These are phyloP conservation scores for Heliconius melpomene DNA, from an alignment of 1,140 invertebrate species.

Conservation along the genomic window DNA sequence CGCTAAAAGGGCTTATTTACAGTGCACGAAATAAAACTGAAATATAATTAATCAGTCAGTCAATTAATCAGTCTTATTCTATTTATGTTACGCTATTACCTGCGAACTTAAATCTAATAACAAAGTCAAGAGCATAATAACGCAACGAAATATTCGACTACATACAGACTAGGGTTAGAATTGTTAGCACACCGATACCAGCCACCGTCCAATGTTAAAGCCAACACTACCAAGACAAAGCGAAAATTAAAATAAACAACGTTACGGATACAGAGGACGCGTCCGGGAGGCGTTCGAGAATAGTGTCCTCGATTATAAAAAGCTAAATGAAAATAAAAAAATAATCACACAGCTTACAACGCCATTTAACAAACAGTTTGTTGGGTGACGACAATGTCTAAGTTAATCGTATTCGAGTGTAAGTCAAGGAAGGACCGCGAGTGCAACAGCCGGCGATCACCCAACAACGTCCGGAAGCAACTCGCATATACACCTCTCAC, in stretches of 20 bases:
- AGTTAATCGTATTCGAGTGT: slow-evolving; percentile 49
- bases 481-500: slow-evolving; percentile 67
- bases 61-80: slow-evolving; percentile 33
- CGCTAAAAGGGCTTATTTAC: slow-evolving; percentile 30
- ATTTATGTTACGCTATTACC: slow-evolving; percentile 48
- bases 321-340: slow-evolving; percentile 71
- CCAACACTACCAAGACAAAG: slow-evolving; percentile 80
- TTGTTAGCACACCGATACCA: slow-evolving; percentile 78
- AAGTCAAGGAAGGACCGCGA: slow-evolving; percentile 51
- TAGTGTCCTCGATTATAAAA: slow-evolving; percentile 54
- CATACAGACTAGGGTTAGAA: slow-evolving; percentile 68
- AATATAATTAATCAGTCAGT: slow-evolving; percentile 32
- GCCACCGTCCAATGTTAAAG: slow-evolving; percentile 75
- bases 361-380: slow-evolving; percentile 74
- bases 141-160: slow-evolving; percentile 64
- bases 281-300: slow-evolving; percentile 73
- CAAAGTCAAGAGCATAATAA: slow-evolving; percentile 57
- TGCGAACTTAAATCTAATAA: slow-evolving; percentile 52
- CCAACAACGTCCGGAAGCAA: slow-evolving; percentile 61
- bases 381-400: slow-evolving; percentile 65
- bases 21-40: slow-evolving; percentile 28
- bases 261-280: slow-evolving; percentile 78
- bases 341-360: slow-evolving; percentile 76
- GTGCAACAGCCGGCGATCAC: slow-evolving; percentile 49
- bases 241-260: slow-evolving; percentile 77